These are phyloP conservation scores for Drosophila kanapiae DNA, from an alignment of 1,140 invertebrate genomes.

Conservation along the genomic window DNA sequence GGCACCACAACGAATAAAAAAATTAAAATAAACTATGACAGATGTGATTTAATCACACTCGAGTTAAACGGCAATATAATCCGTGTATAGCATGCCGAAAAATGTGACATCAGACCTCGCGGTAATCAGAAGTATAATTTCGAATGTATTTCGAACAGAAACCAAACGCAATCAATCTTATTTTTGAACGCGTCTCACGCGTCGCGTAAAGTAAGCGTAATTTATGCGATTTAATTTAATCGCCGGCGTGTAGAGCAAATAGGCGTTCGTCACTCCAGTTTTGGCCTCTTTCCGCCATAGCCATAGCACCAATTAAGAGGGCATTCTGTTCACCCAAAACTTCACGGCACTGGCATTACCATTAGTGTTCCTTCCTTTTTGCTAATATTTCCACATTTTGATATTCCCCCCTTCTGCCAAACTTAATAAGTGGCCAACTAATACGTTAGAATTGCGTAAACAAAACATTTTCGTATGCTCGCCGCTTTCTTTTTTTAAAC, in stretches of 20 bases:
- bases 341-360: constrained; percentile 47
- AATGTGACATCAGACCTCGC: constrained; percentile 44
- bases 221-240: constrained; percentile 50
- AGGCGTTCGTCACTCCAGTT: constrained; percentile 32
- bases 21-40: constrained; percentile 54
- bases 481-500: constrained; percentile 43
- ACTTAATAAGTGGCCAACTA: constrained; percentile 42
- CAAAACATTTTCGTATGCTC: constrained; percentile 44
- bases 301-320: constrained; percentile 41
- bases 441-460: constrained; percentile 65
- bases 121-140: constrained; percentile 34
- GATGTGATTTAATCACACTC: constrained; percentile 44
- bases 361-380: constrained; percentile 18
- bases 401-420: constrained; percentile 5
- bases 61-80: constrained; percentile 43
- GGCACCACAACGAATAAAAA: constrained; percentile 1
- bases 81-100: constrained; percentile 20
- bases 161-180: constrained; percentile 64
- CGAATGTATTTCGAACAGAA: constrained; percentile 27
- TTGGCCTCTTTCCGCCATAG: constrained; percentile 52
- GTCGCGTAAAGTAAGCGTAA: constrained; percentile 53
- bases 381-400: constrained; percentile 17
- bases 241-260: constrained; percentile 26
- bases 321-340: constrained; percentile 7
- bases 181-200: constrained; percentile 28